These are phyloP conservation scores for Diplosoma virens DNA, from an alignment of 23 tunicate species.

Conservation along the genomic window DNA sequence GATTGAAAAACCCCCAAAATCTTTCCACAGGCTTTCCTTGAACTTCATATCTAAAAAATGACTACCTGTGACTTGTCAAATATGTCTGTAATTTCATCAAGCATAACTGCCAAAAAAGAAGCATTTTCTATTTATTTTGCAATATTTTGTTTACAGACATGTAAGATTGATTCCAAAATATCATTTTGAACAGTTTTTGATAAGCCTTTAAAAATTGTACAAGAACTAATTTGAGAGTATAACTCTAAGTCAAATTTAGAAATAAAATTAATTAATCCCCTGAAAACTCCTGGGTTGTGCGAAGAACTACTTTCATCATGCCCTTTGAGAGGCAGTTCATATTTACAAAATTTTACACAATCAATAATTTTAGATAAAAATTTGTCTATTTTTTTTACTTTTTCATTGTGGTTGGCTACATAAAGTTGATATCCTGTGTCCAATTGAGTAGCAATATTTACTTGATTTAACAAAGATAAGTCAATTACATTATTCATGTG, in stretches of 20 bases:
- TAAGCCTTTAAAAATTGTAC: background rate
- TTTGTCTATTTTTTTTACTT: conserved; percentile 4
- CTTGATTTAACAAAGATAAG: background rate
- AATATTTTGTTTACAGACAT: background rate
- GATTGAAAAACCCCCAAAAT: conserved; percentile 34
- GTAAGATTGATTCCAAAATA: background rate
- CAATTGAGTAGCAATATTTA: background rate
- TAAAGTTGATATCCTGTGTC: background rate
- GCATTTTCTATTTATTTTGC: background rate
- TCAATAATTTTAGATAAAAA: conserved; percentile 27
- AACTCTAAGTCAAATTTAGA: conserved; percentile 10
- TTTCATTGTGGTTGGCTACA: background rate
- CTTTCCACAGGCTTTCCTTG: conserved; percentile 1
- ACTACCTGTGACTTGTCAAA: conserved; percentile 22
- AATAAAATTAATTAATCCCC: conserved; percentile 13
- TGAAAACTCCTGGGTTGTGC: conserved; percentile 4
- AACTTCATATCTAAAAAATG: background rate
- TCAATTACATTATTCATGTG: conserved; percentile 6
- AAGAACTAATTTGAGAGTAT: background rate
- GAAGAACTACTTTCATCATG: conserved; percentile 14
- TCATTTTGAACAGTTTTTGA: conserved; percentile 17
- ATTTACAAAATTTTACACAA: conserved; percentile 11
- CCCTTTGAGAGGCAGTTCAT: conserved; percentile 19
- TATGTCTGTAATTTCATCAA: conserved; percentile 36
- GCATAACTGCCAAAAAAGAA: conserved; percentile 11